phyloP scores from a whole-genome alignment of 2,888 invertebrate species.

The Brachyptera putata region DNA sequence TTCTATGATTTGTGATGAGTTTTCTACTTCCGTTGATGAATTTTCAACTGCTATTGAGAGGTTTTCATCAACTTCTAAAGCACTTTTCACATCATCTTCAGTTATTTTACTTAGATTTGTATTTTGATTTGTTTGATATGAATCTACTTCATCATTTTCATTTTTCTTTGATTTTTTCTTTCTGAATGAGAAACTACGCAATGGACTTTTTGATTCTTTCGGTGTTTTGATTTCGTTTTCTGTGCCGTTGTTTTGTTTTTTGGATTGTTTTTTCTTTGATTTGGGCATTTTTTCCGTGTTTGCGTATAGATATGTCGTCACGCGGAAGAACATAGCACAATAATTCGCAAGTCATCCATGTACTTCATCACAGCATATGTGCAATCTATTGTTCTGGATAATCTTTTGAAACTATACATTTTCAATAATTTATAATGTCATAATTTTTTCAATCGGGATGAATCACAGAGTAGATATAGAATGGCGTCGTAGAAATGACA shows the following conservation, averaged over 20 bases:
- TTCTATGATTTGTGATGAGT: neutral
- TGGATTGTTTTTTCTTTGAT: conserved; percentile 1
- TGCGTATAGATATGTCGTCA: too few species aligned
- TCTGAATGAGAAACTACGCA: conserved; percentile 1
- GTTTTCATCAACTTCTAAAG: too few species aligned
- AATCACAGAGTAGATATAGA: too few species aligned
- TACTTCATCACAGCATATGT: too few species aligned
- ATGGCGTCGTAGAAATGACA: too few species aligned
- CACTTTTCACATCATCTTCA: neutral
- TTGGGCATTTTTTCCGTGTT: conserved; percentile 7
- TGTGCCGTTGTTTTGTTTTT: neutral
- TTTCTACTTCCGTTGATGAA: neutral
- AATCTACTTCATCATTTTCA: neutral
- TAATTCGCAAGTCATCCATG: too few species aligned
- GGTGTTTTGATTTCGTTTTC: neutral
- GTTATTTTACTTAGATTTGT: neutral
- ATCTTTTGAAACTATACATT: too few species aligned
- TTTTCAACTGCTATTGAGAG: neutral
- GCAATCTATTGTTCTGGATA: too few species aligned
- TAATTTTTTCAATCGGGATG: too few species aligned
- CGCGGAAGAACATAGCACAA: too few species aligned
- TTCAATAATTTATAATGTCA: too few species aligned
- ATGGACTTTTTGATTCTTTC: neutral
- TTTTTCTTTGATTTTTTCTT: neutral
- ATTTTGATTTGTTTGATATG: neutral